Evolutionary conservation across 1,140 invertebrate genomes (phyloP), one percentile per base, ranked within the genome.

Genomic region (Calliphora vicina): DNA sequence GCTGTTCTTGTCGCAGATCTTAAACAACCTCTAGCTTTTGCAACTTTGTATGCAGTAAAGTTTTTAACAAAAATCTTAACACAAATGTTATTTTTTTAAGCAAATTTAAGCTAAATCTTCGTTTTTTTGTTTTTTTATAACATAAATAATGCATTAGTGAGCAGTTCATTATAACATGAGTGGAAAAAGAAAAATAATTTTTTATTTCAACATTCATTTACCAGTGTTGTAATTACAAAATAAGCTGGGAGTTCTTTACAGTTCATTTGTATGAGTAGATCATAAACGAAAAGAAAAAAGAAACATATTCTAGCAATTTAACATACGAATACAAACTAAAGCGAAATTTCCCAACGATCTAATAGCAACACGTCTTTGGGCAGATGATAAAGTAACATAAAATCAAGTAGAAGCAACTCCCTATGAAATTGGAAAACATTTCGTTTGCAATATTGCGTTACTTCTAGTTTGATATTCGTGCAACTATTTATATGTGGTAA

Each of bases 101-200:
- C 42, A 43, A 43, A 12, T 43, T 43, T 50, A 13, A 50, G 45
- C 12, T 50, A 50, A 50, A 50, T 35, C 8, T 35, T 8, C 12
- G 4, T 50, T 50, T 50, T 50, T 2, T 50, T 12, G 45, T 50
- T 50, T 50, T 35, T 73, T 76, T 23, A n/a, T 76, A 42, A 76
- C 73, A 76, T 42, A 76, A 76, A 42, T 76, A 76, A 76, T 76
- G 73, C 73, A 76, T 76, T 76, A 76, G 73, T 27, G 15, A 42
- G 4, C 17, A n/a, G 26, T 23, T 76, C 25, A 42, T 76, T 25
- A n/a, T 35, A 76, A 29, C 73, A 27, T 27, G 10, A 29, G 25
- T 5, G 29, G 4, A 15, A 73, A 10, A 73, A 73, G 15, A 67
- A 23, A 73, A 73, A 71, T 26, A 73, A 27, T 27, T 73, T 73